A percentile compares a stretch with the other conserved stretches of the same genome.
These are phyloP conservation scores for Cyphomyrmex costatus DNA, from an alignment of 1,140 invertebrate genomes.

Conservation along the genomic window DNA sequence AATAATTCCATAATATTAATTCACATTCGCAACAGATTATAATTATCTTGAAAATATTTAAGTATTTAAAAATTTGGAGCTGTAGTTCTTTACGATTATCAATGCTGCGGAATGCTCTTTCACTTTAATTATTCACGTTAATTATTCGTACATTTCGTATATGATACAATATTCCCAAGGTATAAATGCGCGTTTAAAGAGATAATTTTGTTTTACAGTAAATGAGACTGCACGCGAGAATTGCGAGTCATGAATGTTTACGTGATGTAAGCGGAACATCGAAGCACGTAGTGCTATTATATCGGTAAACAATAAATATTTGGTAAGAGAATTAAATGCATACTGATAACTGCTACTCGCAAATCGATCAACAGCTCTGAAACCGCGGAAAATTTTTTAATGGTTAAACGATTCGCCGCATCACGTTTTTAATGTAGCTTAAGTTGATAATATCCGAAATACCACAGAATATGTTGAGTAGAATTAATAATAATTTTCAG, in stretches of 20 bases:
- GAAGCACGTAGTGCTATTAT: constrained; percentile 62
- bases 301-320: constrained; percentile 63
- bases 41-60: neutral
- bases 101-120: neutral
- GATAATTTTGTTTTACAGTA: constrained; percentile 2
- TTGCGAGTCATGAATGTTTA: constrained; percentile 42
- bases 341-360: constrained; percentile 21
- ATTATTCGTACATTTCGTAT: neutral
- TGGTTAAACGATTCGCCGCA: neutral
- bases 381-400: constrained; percentile 29
- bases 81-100: neutral
- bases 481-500: constrained; percentile 24
- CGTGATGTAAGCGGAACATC: constrained; percentile 51
- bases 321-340: constrained; percentile 45
- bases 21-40: constrained; percentile 12
- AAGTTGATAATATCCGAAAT: neutral
- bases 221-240: constrained; percentile 19
- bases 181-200: constrained; percentile 17
- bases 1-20: neutral
- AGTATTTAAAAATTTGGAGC: neutral
- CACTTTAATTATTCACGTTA: no score
- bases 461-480: neutral
- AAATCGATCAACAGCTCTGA: constrained; percentile 29
- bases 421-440: constrained; percentile 25
- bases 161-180: neutral